Conservation (phyloP, 30 jellyfish, hydroid and myxozoan genomes). For the Aurelia aurita region DNA sequence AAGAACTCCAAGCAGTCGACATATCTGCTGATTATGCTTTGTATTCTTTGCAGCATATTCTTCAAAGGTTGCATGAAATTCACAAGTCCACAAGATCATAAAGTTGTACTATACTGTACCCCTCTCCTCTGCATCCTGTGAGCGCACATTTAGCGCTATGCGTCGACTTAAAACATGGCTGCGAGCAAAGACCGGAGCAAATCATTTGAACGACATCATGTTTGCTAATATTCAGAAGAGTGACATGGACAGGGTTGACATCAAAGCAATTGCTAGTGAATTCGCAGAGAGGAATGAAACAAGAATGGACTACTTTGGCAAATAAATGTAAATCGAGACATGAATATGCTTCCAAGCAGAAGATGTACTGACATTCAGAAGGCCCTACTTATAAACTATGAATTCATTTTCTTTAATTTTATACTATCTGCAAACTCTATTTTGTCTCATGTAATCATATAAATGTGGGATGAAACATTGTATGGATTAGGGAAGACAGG, state of each 20-base stretch:
- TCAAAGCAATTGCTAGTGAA: conserved; percentile 30
- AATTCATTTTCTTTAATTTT: neutral
- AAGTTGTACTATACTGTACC: conserved; percentile 37
- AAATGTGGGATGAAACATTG: conserved; percentile 1
- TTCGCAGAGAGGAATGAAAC: conserved; percentile 12
- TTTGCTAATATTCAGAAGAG: conserved; percentile 47
- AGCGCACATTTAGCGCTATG: conserved; percentile 76
- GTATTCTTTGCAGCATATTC: conserved; percentile 40
- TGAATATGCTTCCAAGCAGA: too few species aligned
- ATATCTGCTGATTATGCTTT: conserved; percentile 66
- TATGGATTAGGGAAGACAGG: neutral
- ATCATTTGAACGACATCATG: conserved; percentile 46
- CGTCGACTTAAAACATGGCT: conserved; percentile 74
- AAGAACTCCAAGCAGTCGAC: conserved; percentile 53
- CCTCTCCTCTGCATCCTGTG: conserved; percentile 62
- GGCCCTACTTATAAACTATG: neutral
- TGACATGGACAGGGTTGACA: conserved; percentile 33
- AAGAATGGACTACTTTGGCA: conserved; percentile 15
- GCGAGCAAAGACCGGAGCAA: conserved; percentile 59
- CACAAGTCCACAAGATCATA: conserved; percentile 53
- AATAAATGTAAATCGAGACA: neutral
- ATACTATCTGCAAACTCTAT: neutral
- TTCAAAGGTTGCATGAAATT: conserved; percentile 51
- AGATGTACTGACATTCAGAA: too few species aligned
- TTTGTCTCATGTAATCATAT: neutral